Evolutionary conservation across 2,888 invertebrate species (phyloP).

Genomic region (Dendrolimus pini): DNA sequence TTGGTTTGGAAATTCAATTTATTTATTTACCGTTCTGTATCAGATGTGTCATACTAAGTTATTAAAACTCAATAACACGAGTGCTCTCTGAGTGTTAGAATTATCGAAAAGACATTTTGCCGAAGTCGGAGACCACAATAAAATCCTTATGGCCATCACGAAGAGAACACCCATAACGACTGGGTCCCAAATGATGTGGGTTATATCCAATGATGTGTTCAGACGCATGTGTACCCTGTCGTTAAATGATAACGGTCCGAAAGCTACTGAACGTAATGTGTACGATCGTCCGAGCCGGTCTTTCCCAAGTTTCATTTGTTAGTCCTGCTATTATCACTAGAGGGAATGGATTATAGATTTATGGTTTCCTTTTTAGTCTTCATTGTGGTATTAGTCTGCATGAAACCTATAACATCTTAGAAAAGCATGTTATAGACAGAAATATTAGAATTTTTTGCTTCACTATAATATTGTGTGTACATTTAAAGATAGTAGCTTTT

Average conservation of each 20-base stretch:
- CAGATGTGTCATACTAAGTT: conserved; percentile 5
- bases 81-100: conserved; percentile 16
- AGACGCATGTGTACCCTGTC: conserved; percentile 35
- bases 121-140: conserved; percentile 39
- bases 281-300: conserved; percentile 34
- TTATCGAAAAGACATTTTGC: conserved; percentile 24
- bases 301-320: conserved; percentile 38
- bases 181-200: conserved; percentile 45
- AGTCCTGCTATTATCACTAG: conserved; percentile 33
- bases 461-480: background rate
- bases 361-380: conserved; percentile 3
- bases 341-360: conserved; percentile 25
- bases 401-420: background rate
- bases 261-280: conserved; percentile 46
- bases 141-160: conserved; percentile 48
- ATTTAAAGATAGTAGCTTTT: no score
- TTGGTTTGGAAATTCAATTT: conserved; percentile 5
- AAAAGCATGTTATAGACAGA: background rate
- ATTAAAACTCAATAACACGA: conserved; percentile 14
- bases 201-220: conserved; percentile 36
- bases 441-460: background rate
- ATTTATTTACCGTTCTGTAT: background rate
- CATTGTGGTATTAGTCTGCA: background rate
- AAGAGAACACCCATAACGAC: conserved; percentile 43
- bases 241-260: conserved; percentile 46